Base-by-base conservation (phyloP, 2,888 invertebrate genomes). In the Polylopha cassiicola region DNA sequence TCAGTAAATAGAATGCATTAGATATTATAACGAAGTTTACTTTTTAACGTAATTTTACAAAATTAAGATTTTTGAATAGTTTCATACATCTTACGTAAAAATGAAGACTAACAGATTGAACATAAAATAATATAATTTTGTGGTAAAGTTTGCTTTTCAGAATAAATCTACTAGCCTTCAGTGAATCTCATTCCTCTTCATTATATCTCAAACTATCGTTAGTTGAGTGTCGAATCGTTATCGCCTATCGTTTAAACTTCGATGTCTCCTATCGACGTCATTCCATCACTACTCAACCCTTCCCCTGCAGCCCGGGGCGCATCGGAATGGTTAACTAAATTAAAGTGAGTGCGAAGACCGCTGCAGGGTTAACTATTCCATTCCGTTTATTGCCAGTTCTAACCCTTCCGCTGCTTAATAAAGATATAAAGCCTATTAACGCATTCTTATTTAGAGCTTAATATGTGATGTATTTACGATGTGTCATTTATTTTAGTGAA, bases 351-450 rank as follows among this genome's bases (percentile, higher is more conserved):
- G 85, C 76, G 82, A 84, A 81, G 77, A 78, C 75, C 76, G 75
- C 76, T 80, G 74, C 76, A 79, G 81, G 82, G 82, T 77, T 82
- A 78, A 85, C 84, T 84, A 84, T 84, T 81, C 79, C 84, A 84
- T 84, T 81, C 74, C 82, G 71, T 85, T 84, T 84, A 84, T 84
- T 82, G 79, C 81, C 70, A 73, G 73, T 73, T 79, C 75, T 73
- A 78, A 80, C 82, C 84, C 80, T n/a, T 75, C 67, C 63, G 48
- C 63, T 64, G 65, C 66, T 73, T 79, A 77, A 80, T 84, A 76
- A 79, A 81, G 79, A 84, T 81, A 79, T 80, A 76, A 76, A 65
- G 63, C 71, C 79, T 74, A 80, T 85, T 84, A 82, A 69, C 69
- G 58, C 62, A 65, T 62, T 68, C 73, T 71, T 70, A 66, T 72